Evolutionary conservation across 2,888 invertebrate genomes (phyloP), one percentile per base, ranked within the genome.

Genomic region (Anarsia innoxiella): DNA sequence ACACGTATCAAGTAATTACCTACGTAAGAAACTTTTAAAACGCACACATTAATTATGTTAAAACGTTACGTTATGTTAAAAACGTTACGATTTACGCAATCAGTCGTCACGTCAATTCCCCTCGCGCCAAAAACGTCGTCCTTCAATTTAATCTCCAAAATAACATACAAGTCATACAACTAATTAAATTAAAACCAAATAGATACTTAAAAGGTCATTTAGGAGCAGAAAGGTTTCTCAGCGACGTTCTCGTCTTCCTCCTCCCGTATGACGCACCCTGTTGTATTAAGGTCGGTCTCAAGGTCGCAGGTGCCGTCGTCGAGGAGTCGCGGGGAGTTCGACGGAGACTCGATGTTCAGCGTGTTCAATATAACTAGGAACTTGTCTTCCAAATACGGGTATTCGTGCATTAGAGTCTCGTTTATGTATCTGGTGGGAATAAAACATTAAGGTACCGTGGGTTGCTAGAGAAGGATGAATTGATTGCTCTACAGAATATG

Each of bases 321-420:
- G 0, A 53, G 53, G n/a, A 76, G 40, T 16, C 66, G 46, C 25
- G 80, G 76, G 0, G 72, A 61, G 0, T 51, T 57, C 0, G 51
- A 54, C 1, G 78, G 82, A 1, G 71, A 51, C 39, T 64, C 54
- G 29, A 83, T 76, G 23, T 83, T 78, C 44, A 90, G 53, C 0
- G 88, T 86, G 49, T 89, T 88, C 9, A 64, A 48, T 32, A 90
- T 72, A 3, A 44, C 29, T 14, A 65, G 66, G 9, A 79, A 44
- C 27, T 61, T 72, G 5, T 86, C 80, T 11, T 65, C 62, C 40
- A 86, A 66, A 34, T 87, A 75, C 0, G 93, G 92, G 71, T 89
- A 91, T 48, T 92, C 91, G 3, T 66, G 71, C 14, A 69, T 59
- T 2, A 93, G 70, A 2, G 5, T 25, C n/a, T 25, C 25, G 8